phyloP scores from a whole-genome alignment of 2,797 vertebrate genomes.

The Tachyglossus aculeatus region DNA sequence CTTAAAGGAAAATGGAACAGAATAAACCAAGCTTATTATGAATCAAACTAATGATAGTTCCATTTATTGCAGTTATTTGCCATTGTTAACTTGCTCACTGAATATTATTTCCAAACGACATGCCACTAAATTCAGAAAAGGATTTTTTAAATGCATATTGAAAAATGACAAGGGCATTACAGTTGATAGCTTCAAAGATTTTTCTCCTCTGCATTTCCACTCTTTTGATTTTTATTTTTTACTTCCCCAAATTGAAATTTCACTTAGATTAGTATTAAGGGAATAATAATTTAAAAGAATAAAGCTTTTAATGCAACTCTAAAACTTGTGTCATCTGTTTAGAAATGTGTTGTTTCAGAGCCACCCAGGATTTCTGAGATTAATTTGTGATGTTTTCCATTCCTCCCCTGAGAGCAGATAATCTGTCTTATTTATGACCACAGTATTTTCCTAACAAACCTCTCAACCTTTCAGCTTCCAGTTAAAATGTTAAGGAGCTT shows the following conservation, averaged over 20 bases:
- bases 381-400: neutral
- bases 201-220: neutral
- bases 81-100: no score
- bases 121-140: no score
- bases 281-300: neutral
- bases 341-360: neutral
- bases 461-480: neutral
- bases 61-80: no score
- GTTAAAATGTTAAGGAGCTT: neutral
- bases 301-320: neutral
- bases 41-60: no score
- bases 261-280: neutral
- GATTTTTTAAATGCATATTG: no score
- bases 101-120: no score
- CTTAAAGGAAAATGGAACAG: no score
- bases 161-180: no score
- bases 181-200: no score
- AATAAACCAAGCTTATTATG: no score
- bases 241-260: neutral
- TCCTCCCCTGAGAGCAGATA: neutral
- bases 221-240: neutral
- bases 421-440: neutral
- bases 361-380: neutral
- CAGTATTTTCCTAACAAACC: neutral
- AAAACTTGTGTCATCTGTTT: neutral